Percentiles rank a stretch among this genome's conserved stretches.
Conservation (phyloP, 30 jellyfish, hydroid and myxozoan species). For the Sanderia malayensis region DNA sequence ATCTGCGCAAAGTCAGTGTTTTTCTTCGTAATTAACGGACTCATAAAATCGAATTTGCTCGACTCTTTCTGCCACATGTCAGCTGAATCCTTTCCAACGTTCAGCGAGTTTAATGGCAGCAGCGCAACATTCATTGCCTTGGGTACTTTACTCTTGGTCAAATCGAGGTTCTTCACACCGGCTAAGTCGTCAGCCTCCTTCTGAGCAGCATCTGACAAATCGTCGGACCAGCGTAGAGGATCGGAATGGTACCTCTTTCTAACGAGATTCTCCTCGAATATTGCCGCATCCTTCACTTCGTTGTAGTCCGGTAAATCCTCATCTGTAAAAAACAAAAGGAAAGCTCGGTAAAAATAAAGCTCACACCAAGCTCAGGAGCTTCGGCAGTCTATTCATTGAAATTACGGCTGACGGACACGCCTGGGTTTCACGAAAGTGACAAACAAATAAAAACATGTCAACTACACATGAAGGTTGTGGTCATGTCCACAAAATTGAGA, state of each 20-base stretch:
- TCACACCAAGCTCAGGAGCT: too few species aligned
- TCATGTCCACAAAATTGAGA: too few species aligned
- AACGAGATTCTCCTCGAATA: slow-evolving; percentile 73
- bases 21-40: slow-evolving; percentile 83
- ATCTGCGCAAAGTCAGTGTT: slow-evolving; percentile 85
- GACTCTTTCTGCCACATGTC: slow-evolving; percentile 91
- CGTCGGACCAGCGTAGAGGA: slow-evolving; percentile 84
- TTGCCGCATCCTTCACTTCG: slow-evolving; percentile 93
- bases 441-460: too few species aligned
- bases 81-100: slow-evolving; percentile 94
- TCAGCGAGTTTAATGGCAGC: slow-evolving; percentile 54
- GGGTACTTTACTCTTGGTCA: slow-evolving; percentile 29
- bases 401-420: too few species aligned
- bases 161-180: slow-evolving; percentile 38
- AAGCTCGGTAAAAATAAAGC: neutral
- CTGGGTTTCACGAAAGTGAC: too few species aligned
- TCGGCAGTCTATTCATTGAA: too few species aligned
- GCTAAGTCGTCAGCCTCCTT: slow-evolving; percentile 80
- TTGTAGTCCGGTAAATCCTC: slow-evolving; percentile 90
- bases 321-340: slow-evolving; percentile 39
- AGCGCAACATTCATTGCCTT: slow-evolving; percentile 75
- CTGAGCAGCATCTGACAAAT: slow-evolving; percentile 86
- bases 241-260: slow-evolving; percentile 78
- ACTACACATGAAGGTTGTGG: too few species aligned
- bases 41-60: slow-evolving; percentile 67